phyloP scores from a whole-genome alignment of 2,888 invertebrate genomes.

The Drosophila sordidula region DNA sequence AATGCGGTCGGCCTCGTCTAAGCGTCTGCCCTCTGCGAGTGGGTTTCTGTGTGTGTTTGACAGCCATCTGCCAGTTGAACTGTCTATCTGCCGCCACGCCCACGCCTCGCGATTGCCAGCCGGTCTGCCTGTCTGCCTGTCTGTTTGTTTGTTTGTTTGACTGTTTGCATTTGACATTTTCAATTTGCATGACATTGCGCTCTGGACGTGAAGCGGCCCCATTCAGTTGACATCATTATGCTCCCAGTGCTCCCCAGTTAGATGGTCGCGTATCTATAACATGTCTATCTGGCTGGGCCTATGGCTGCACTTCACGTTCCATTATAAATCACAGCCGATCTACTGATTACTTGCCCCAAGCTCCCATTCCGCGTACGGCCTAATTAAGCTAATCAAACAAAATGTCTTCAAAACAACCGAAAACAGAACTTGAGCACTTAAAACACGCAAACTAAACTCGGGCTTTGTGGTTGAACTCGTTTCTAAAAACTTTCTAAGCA shows the following conservation, averaged over 20 bases:
- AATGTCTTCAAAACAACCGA: conserved; percentile 40
- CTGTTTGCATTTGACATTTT: conserved; percentile 78
- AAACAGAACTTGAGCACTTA: conserved; percentile 27
- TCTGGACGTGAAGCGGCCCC: conserved; percentile 30
- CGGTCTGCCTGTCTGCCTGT: conserved; percentile 8
- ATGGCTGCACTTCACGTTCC: conserved; percentile 25
- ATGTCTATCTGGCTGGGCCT: conserved; percentile 3
- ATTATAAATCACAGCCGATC: conserved; percentile 14
- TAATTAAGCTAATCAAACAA: conserved; percentile 57
- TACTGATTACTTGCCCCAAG: conserved; percentile 16
- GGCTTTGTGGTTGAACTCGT: conserved; percentile 1
- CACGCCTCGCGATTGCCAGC: conserved; percentile 28
- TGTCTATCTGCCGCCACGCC: conserved; percentile 49
- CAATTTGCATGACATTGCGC: conserved; percentile 73
- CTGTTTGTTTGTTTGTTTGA: conserved; percentile 31
- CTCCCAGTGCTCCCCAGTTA: conserved; percentile 13
- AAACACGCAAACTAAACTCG: conserved; percentile 44
- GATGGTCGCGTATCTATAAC: conserved; percentile 41
- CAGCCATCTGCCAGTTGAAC: conserved; percentile 64
- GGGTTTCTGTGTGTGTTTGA: conserved; percentile 60
- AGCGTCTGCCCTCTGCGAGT: conserved; percentile 18
- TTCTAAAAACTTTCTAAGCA: conserved; percentile 24
- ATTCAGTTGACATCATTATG: conserved; percentile 30
- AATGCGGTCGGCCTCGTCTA: conserved; percentile 45
- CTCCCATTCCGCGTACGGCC: not conserved